A percentile compares a stretch with the other conserved stretches of the same genome.
These are phyloP conservation scores for Drosophila fuyamai DNA, from an alignment of 1,140 invertebrate genomes.

Conservation along the genomic window DNA sequence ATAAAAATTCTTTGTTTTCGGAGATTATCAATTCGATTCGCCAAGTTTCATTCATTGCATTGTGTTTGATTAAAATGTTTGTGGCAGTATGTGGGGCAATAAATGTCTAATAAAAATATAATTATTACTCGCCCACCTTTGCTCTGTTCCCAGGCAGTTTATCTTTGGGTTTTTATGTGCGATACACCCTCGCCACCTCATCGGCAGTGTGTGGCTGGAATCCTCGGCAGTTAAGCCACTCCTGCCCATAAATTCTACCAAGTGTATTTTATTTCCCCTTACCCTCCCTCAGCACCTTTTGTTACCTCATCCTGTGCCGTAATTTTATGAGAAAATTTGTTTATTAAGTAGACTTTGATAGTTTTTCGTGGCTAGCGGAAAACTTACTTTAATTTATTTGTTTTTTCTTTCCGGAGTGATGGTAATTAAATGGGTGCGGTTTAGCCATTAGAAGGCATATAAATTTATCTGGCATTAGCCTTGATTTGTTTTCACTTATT, in stretches of 20 bases:
- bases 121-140: constrained; percentile 76
- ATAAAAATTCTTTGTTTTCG: constrained; percentile 42
- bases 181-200: constrained; percentile 42
- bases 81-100: constrained; percentile 56
- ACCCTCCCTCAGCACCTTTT: constrained; percentile 9
- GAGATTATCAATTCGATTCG: constrained; percentile 62
- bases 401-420: constrained; percentile 68
- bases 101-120: constrained; percentile 84
- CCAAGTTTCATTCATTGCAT: constrained; percentile 14
- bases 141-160: constrained; percentile 53
- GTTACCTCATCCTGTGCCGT: constrained; percentile 47
- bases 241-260: constrained; percentile 77
- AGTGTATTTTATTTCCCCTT: constrained; percentile 58
- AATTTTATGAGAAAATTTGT: constrained; percentile 84
- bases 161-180: constrained; percentile 70
- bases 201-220: constrained; percentile 38
- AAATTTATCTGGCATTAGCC: constrained; percentile 69
- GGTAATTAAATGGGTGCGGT: constrained; percentile 83
- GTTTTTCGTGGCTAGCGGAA: constrained; percentile 54
- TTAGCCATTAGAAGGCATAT: constrained; percentile 58
- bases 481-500: constrained; percentile 72
- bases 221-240: constrained; percentile 67
- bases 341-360: constrained; percentile 79
- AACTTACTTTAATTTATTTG: constrained; percentile 72
- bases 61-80: constrained; percentile 83